Evolutionary conservation across 1,140 invertebrate species (phyloP).

Genomic region (Ips typographus): DNA sequence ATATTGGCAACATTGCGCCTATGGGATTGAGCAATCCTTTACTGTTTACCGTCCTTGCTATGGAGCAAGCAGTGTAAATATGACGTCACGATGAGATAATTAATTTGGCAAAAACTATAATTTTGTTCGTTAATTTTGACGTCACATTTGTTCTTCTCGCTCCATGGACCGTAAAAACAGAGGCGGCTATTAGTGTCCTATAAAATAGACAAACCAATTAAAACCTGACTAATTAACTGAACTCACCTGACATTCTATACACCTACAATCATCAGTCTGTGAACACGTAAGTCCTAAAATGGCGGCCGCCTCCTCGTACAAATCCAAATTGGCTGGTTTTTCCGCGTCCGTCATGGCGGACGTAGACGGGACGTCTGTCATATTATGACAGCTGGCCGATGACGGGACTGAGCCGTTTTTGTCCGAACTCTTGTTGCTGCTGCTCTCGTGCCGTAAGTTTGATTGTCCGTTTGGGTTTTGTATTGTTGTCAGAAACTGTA

Average conservation of each 20-base stretch:
- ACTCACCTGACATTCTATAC: conserved; percentile 61
- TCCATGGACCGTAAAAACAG: no score
- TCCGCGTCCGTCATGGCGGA: conserved; percentile 5
- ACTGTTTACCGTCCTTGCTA: no score
- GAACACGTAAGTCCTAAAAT: conserved; percentile 60
- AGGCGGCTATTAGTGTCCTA: no score
- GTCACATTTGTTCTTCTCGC: no score
- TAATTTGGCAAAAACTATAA: no score
- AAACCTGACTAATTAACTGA: neutral
- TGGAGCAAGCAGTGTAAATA: no score
- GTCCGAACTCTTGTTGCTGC: conserved; percentile 13
- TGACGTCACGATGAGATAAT: no score
- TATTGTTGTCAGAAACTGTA: conserved; percentile 33
- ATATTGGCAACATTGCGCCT: no score
- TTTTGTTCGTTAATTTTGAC: no score
- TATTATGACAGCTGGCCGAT: conserved; percentile 9
- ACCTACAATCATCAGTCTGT: conserved; percentile 60
- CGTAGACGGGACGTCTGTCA: conserved; percentile 15
- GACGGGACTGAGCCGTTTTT: conserved; percentile 1
- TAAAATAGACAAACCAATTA: no score
- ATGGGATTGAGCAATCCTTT: no score
- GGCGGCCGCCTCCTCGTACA: conserved; percentile 61
- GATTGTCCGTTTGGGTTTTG: conserved; percentile 32
- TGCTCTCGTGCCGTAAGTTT: conserved; percentile 18
- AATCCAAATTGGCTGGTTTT: conserved; percentile 47